Conservation (phyloP, 2,888 invertebrate genomes). For the Serripes groenlandicus region DNA sequence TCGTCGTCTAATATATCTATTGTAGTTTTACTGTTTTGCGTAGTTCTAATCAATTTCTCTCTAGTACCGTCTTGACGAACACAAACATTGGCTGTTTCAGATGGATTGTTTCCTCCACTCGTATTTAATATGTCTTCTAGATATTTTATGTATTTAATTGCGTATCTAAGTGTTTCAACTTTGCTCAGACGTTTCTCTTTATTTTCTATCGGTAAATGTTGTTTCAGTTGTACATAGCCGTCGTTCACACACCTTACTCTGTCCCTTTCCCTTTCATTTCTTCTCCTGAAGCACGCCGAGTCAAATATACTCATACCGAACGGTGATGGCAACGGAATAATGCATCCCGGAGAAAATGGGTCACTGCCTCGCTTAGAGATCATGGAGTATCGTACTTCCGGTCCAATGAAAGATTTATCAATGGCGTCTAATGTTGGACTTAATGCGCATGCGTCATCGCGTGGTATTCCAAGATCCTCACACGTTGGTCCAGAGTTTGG, state of each 20-base stretch:
- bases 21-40: background rate
- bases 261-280: conserved; percentile 85
- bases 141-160: conserved; percentile 84
- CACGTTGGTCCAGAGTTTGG: conserved; percentile 80
- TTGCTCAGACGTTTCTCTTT: conserved; percentile 86
- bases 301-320: conserved; percentile 76
- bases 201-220: conserved; percentile 82
- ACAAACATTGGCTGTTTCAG: background rate
- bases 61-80: background rate
- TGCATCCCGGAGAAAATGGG: conserved; percentile 82
- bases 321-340: conserved; percentile 83
- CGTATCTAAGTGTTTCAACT: conserved; percentile 84
- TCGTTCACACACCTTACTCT: conserved; percentile 86
- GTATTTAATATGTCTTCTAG: conserved; percentile 71
- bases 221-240: conserved; percentile 82
- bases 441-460: conserved; percentile 61
- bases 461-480: conserved; percentile 81
- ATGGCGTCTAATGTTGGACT: background rate
- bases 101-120: background rate
- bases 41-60: background rate
- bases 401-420: conserved; percentile 60
- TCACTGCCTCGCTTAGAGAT: conserved; percentile 64
- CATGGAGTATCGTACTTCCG: conserved; percentile 64
- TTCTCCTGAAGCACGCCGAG: conserved; percentile 82
- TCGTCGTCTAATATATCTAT: conserved; percentile 12